Base-by-base conservation (phyloP, 2,797 vertebrate genomes). In the Aviceda cuculoides region DNA sequence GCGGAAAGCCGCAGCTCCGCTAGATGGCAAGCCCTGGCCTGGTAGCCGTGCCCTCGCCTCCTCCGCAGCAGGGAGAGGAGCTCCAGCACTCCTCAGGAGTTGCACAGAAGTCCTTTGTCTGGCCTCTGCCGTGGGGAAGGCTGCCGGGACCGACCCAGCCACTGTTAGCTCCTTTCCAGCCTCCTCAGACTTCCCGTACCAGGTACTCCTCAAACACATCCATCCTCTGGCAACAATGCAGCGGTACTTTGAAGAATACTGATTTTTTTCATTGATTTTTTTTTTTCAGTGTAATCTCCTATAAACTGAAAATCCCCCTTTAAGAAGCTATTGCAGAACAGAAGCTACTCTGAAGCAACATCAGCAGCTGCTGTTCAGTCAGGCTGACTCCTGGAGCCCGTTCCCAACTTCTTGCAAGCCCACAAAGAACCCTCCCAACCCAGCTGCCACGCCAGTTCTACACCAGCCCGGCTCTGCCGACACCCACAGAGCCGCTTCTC, bases 81-180 rank as follows among this genome's bases (percentile, higher is more conserved):
- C 74, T 89, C 44, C 90, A 59, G 61, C 2, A 0, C 77, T 93
- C 58, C 81, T 31, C 53, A 2, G 33, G 53, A 74, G 50, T 11
- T 50, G 70, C 83, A 94, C 72, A 85, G 24, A 89, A 82, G n/a
- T n/a, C 44, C 84, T 95, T 92, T 90, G 70, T 93, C 70, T 82
- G 55, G 70, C 44, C 53, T 56, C 13, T 29, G 31, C n/a, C 73
- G 59, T 86, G 61, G 68, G 83, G 74, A 95, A 86, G 88, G 52
- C 49, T 5, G 52, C 46, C 35, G 2, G 40, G 59, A 73, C 58
- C 13, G 5, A 18, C 49, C 37, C 21, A 21, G 67, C 71, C 78
- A 62, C 40, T 84, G 66, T 46, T 29, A 87, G 50, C 55, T 82
- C 80, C 85, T 90, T 80, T n/a, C 46, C 80, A 52, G 78, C 44